A percentile compares a stretch with the other conserved stretches of the same genome.
phyloP scores from a whole-genome alignment of 1,140 invertebrate genomes.

The Thaumatotibia leucotreta region DNA sequence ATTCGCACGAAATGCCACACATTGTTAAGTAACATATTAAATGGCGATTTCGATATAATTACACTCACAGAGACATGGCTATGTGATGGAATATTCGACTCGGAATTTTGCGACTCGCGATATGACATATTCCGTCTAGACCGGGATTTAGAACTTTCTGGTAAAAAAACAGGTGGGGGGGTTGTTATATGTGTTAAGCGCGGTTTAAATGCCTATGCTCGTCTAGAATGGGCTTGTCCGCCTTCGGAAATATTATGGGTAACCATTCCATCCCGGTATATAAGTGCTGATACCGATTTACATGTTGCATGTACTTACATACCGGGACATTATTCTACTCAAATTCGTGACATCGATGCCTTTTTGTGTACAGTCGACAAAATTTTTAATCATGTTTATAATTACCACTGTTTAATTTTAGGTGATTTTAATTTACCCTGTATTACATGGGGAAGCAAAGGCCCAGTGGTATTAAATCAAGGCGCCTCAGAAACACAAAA shows the following conservation, averaged over 20 bases:
- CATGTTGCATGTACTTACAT: not conserved
- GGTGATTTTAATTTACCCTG: slow-evolving; percentile 20
- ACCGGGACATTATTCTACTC: not conserved
- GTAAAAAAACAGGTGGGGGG: not conserved
- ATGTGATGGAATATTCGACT: slow-evolving; percentile 1
- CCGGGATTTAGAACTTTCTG: not conserved
- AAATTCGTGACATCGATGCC: not conserved
- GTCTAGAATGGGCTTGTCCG: not conserved
- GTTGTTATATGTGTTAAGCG: not conserved
- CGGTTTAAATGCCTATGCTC: not conserved
- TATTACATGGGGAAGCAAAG: slow-evolving; percentile 4
- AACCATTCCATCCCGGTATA: not conserved
- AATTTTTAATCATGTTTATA: not conserved
- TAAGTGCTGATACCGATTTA: not conserved
- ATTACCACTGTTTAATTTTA: slow-evolving; percentile 9
- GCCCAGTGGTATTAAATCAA: not conserved
- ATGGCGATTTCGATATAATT: slow-evolving; percentile 7
- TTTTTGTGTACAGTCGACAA: not conserved
- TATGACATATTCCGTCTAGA: slow-evolving; percentile 13
- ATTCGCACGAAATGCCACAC: not conserved
- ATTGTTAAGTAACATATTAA: not conserved
- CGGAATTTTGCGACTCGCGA: slow-evolving; percentile 6
- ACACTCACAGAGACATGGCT: slow-evolving; percentile 9
- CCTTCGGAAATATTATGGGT: not conserved
- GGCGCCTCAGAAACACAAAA: slow-evolving; percentile 10